Evolutionary conservation across 2,113 vertebrate species (phyloP).

Genomic region (Erythrolamprus reginae): DNA sequence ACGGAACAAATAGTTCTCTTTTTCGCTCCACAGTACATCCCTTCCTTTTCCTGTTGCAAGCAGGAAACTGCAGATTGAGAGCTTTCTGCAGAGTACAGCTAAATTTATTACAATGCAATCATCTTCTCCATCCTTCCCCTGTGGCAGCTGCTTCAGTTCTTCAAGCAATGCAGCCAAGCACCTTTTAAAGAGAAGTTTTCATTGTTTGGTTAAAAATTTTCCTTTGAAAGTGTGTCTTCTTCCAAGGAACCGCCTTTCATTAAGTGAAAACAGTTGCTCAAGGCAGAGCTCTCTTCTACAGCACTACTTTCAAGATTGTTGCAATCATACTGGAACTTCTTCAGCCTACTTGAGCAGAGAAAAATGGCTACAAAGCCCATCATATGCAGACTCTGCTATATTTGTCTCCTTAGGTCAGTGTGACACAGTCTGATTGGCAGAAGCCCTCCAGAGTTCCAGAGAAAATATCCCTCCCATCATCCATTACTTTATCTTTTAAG

Average conservation of each 20-base stretch:
- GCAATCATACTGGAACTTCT: background rate
- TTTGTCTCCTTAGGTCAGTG: background rate
- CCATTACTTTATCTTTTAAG: background rate
- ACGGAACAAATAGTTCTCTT: constrained; percentile 21
- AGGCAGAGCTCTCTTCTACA: constrained; percentile 8
- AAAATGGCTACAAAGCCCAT: background rate
- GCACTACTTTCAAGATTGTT: background rate
- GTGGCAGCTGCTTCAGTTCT: constrained; percentile 25
- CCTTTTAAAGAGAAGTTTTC: background rate
- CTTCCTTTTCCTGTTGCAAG: constrained; percentile 63
- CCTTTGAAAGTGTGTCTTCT: background rate
- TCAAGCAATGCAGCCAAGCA: background rate
- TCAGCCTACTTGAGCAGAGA: background rate
- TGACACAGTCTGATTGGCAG: background rate
- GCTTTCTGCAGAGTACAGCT: constrained; percentile 47
- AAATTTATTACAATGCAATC: constrained; percentile 45
- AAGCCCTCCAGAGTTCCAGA: background rate
- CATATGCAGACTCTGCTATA: background rate
- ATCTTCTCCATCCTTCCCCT: constrained; percentile 37
- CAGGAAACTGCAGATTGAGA: constrained; percentile 56
- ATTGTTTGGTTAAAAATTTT: constrained; percentile 22
- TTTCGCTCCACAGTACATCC: constrained; percentile 49
- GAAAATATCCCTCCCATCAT: background rate
- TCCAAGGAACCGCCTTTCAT: background rate
- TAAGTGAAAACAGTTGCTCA: constrained; percentile 21